Conservation (phyloP, 1,140 invertebrate species). For the Pseudomyrmex sp. region DNA sequence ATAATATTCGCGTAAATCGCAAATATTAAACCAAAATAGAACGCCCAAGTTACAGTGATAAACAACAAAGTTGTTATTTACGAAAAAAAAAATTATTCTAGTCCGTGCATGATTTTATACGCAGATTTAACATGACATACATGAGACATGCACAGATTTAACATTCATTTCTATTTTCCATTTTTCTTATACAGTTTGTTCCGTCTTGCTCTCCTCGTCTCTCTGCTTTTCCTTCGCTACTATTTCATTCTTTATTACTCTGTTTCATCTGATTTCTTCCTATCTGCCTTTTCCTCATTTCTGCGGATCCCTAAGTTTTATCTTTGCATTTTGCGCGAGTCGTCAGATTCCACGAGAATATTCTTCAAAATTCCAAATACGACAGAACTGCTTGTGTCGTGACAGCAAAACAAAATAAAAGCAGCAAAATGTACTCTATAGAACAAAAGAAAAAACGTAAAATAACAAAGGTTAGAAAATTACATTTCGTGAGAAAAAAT, state of each 20-base stretch:
- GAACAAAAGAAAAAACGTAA: not conserved
- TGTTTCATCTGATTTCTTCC: not conserved
- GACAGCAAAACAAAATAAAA: not conserved
- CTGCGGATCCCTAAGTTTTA: not conserved
- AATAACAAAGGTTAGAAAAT: not conserved
- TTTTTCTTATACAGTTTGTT: not conserved
- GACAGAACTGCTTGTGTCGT: not conserved
- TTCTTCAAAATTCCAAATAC: not conserved
- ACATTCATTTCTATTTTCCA: slow-evolving; percentile 14
- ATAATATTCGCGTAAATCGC: not conserved
- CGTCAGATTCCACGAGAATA: not conserved
- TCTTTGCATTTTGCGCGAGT: not conserved
- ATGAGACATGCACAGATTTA: slow-evolving; percentile 27
- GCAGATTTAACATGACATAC: slow-evolving; percentile 26
- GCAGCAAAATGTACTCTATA: not conserved
- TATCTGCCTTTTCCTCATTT: not conserved
- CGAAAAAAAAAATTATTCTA: not conserved
- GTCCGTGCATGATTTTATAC: slow-evolving; percentile 17
- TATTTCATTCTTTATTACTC: slow-evolving; percentile 13
- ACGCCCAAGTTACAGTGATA: not conserved
- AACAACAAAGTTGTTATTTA: not conserved
- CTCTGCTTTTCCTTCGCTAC: not conserved
- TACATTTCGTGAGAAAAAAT: not conserved
- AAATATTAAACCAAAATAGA: not conserved
- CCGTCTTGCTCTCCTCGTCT: not conserved